Base-by-base conservation (phyloP, 1,140 invertebrate species). In the Ephestia elutella region DNA sequence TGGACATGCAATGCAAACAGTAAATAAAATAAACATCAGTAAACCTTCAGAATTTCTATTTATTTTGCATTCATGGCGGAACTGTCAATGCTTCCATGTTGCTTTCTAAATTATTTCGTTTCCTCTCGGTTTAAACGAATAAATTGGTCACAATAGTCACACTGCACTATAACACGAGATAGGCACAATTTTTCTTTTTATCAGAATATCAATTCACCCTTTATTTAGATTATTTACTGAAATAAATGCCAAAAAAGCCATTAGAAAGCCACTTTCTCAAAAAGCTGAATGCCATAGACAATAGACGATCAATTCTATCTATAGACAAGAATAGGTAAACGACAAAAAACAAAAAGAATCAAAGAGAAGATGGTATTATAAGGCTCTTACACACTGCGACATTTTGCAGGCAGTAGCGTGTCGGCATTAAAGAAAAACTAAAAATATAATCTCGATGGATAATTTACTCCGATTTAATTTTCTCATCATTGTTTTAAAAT, bases 21-120 rank as follows among this genome's bases (percentile, higher is more conserved):
- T 59, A 60, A 66, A 61, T 57, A 65, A 66, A 15, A 70, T 70
- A 71, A 71, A 65, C 63, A 65, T 65, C 51, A 68, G 21, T 5
- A 28, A 74, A 86, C 81, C 82, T 86, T 75, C 74, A 78, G 72
- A 86, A 83, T 86, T 85, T 86, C 79, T 86, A 85, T 89, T 89
- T 87, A 88, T 88, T 88, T 89, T 87, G 86, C 87, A 87, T 89
- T 89, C 87, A 89, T 89, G 87, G 87, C 87, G 86, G 87, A 89
- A 89, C 87, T 89, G 87, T 89, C 87, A 88, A 75, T 73, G 80
- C 86, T 89, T 87, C 87, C 87, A 89, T 89, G 87, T 89, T 89
- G 87, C 85, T 89, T 89, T 89, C 87, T 88, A 87, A 87, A 60
- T 54, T 53, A 32, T 32, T 32, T 32, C 21, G 19, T 53, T 35